Evolutionary conservation across 2,797 vertebrate genomes (phyloP), one percentile per base, ranked within the genome.

Genomic region (Thunnus albacares): DNA sequence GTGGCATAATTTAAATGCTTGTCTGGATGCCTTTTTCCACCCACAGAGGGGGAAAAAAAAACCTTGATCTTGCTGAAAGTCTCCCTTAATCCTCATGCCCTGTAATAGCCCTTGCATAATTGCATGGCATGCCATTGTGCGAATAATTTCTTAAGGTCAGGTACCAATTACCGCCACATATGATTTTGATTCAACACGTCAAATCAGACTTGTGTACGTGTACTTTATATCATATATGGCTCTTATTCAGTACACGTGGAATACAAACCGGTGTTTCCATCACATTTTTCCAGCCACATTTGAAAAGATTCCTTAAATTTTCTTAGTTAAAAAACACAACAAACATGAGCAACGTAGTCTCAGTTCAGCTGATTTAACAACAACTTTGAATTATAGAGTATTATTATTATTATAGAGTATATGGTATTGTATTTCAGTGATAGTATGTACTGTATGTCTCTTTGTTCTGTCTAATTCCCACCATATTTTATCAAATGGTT

Each of bases 1-100:
- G 71, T 76, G 71, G 43, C 56, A 24, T 71, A 18, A 84, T 84
- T 82, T 62, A 73, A 81, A 84, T 72, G 65, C 79, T 81, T 75
- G 59, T 82, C 74, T 78, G 62, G 84, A 86, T 43, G 47, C 22
- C 35, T 47, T 74, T 24, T 71, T 71, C 66, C 52, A 49, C 28
- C 74, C 80, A 58, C 66, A 55, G 22, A 65, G 26, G 22, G 5
- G 8, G 17, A 7, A 49, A 10, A 47, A 62, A 51, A 20, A 56
- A 43, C 35, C 26, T 41, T 65, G 38, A 57, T 73, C 65, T 53
- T 14, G 69, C 28, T 79, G 11, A 77, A 81, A 82, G 53, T 55
- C 68, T 69, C 26, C 17, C 35, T 52, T 80, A 65, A 74, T 83
- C 72, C 51, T 38, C 1, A 2, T 60, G 67, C 22, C 26, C 57